phyloP scores from a whole-genome alignment of 2,888 invertebrate genomes.

The Phania funesta region DNA sequence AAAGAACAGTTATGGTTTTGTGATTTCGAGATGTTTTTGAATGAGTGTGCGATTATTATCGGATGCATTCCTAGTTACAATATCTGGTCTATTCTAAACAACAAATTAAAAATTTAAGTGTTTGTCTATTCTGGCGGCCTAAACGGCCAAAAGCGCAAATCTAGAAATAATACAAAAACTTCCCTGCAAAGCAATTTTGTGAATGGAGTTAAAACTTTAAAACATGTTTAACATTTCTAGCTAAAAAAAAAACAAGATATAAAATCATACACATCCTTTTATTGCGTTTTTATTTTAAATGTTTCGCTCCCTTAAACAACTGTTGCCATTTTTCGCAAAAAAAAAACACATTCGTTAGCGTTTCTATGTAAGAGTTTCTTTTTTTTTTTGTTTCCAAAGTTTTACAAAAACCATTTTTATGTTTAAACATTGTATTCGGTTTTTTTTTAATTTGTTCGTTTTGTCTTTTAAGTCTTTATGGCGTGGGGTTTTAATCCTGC shows the following conservation, averaged over 20 bases:
- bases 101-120: too few species aligned
- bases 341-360: constrained; percentile 21
- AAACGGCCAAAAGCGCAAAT: too few species aligned
- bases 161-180: too few species aligned
- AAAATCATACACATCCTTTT: constrained; percentile 4
- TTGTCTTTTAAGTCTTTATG: constrained; percentile 13
- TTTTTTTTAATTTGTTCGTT: not conserved
- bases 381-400: not conserved
- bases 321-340: constrained; percentile 30
- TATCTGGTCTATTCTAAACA: too few species aligned
- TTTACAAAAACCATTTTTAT: constrained; percentile 3
- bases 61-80: too few species aligned
- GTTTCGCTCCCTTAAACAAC: constrained; percentile 25
- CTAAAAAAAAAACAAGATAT: not conserved
- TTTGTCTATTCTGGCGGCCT: too few species aligned
- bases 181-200: too few species aligned
- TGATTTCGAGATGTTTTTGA: too few species aligned
- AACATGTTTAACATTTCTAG: constrained; percentile 4
- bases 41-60: too few species aligned
- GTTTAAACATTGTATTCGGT: constrained; percentile 21
- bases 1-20: too few species aligned
- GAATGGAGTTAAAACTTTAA: not conserved
- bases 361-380: not conserved
- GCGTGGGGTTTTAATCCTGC: constrained; percentile 6
- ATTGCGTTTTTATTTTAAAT: constrained; percentile 3